Base-by-base conservation (phyloP, 2,888 invertebrate genomes). In the Cantharis lateralis region DNA sequence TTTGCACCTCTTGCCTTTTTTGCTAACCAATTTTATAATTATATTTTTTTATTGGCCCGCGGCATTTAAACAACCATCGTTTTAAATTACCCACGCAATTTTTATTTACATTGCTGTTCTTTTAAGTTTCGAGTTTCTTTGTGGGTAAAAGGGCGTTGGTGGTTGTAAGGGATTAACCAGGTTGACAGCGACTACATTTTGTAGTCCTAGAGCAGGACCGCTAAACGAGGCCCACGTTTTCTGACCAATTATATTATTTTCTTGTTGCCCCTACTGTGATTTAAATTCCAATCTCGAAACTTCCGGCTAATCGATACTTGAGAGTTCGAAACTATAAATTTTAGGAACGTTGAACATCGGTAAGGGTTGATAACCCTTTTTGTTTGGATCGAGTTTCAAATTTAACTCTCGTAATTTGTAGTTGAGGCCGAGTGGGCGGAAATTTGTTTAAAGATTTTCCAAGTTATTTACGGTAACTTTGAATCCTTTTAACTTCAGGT, bases 1-100 rank as follows among this genome's bases (percentile, higher is more conserved):
- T 76, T 76, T 66, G 74, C 62, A 71, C 28, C 18, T 74, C 68
- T 62, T 73, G n/a, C 16, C 9, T 73, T 73, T 73, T 69, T 68
- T 69, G 62, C 61, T 15, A 26, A 20, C 18, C 64, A 28, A 68
- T 24, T 72, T 72, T 15, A 64, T 62, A 26, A 24, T 20, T 62
- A 24, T 70, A 15, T 32, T 16, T 68, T 72, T 62, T 68, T 64
- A 28, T 68, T 62, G 64, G 70, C 62, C 63, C 13, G 24, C 64
- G 24, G 48, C 48, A 7, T 48, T n/a, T n/a, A 48, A 48, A 48
- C 48, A 48, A 48, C 48, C 13, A 48, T 48, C 48, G 48, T n/a
- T 48, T 48, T 48, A 48, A 48, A 66, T 66, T 66, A 15, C 64
- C 64, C 64, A 66, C 64, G 20, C 13, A 20, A 15, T 66, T 66